phyloP scores from a whole-genome alignment of 2,797 vertebrate species.

The Lagocephalus sceleratus region DNA sequence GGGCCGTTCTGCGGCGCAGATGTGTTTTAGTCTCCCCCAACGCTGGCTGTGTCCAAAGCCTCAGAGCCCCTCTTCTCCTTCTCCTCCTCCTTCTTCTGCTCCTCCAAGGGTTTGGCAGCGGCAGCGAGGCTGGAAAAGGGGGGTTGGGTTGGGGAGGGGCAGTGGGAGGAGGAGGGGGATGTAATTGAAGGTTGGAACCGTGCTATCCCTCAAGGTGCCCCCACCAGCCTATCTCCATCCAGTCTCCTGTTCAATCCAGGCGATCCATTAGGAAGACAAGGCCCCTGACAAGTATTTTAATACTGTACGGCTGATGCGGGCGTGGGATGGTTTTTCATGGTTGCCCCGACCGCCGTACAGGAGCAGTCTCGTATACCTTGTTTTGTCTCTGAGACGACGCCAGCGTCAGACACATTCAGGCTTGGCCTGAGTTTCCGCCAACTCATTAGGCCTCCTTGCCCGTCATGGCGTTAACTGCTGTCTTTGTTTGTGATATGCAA shows the following conservation, averaged over 20 bases:
- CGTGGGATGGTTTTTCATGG: conserved; percentile 59
- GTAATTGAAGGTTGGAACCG: conserved; percentile 83
- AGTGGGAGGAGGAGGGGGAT: conserved; percentile 60
- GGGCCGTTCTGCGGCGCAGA: conserved; percentile 90
- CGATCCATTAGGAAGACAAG: conserved; percentile 67
- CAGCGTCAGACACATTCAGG: conserved; percentile 68
- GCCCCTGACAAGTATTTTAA: conserved; percentile 80
- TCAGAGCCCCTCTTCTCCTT: conserved; percentile 68
- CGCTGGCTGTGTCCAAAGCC: conserved; percentile 67
- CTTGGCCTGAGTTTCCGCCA: conserved; percentile 70
- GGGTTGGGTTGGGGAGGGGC: conserved; percentile 67
- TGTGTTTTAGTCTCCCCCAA: conserved; percentile 85
- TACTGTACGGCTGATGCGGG: conserved; percentile 69
- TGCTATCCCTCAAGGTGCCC: conserved; percentile 87
- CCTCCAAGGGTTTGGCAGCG: conserved; percentile 83
- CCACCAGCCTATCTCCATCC: conserved; percentile 81
- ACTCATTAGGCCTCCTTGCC: conserved; percentile 73
- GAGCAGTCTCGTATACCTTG: conserved; percentile 47
- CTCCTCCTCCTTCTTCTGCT: conserved; percentile 72
- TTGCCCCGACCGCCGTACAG: conserved; percentile 71
- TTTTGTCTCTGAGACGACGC: conserved; percentile 60
- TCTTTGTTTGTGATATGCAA: conserved; percentile 83
- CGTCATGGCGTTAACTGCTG: conserved; percentile 75
- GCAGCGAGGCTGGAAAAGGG: conserved; percentile 77
- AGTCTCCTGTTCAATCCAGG: conserved; percentile 82